A percentile compares a stretch with the other conserved stretches of the same genome.
These are phyloP conservation scores for Pseudorectes ferrugineus DNA, from an alignment of 2,113 vertebrate genomes.

Conservation along the genomic window DNA sequence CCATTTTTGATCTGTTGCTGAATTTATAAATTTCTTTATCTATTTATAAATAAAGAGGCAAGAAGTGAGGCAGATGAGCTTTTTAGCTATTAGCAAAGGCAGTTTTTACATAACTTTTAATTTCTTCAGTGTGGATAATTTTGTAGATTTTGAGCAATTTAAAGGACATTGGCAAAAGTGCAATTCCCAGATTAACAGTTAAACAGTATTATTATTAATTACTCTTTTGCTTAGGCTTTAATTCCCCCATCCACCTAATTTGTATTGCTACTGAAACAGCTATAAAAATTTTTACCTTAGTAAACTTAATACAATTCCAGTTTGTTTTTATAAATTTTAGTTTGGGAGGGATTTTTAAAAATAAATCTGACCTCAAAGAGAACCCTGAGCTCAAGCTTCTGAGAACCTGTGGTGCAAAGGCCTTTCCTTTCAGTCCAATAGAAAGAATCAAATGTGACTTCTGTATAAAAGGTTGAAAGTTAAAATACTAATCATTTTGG, in stretches of 20 bases:
- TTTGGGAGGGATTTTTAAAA: neutral
- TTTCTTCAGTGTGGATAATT: neutral
- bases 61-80: neutral
- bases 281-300: neutral
- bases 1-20: neutral
- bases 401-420: neutral
- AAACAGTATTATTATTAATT: neutral
- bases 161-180: neutral
- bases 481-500: neutral
- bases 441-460: neutral
- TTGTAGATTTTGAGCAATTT: neutral
- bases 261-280: neutral
- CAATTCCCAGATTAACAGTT: neutral
- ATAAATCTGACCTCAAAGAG: neutral
- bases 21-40: neutral
- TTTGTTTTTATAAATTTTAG: neutral
- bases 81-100: neutral
- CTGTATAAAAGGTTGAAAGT: neutral
- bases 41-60: neutral
- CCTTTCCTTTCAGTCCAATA: neutral
- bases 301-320: neutral
- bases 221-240: neutral
- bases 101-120: neutral
- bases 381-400: neutral
- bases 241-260: neutral